Percentiles rank a stretch among this genome's conserved stretches.
These are phyloP conservation scores for Ips nitidus DNA, from an alignment of 1,140 invertebrate genomes.

Conservation along the genomic window DNA sequence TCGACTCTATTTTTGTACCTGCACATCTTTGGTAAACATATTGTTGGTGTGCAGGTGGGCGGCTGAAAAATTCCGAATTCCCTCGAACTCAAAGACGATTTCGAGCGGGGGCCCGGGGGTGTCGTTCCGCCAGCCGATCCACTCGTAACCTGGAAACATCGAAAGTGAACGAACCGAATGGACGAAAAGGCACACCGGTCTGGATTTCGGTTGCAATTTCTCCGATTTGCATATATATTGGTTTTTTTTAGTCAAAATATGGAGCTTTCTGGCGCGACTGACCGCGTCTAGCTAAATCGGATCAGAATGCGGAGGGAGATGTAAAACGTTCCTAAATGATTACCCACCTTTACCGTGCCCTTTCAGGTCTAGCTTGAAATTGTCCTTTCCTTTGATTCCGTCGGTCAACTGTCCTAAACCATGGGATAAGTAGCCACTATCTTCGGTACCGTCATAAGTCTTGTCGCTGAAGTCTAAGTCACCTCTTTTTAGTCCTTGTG, in stretches of 20 bases:
- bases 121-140: constrained; percentile 82
- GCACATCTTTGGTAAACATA: constrained; percentile 64
- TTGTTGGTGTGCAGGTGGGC: constrained; percentile 73
- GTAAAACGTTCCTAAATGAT: not conserved
- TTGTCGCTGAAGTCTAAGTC: constrained; percentile 76
- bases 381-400: constrained; percentile 75
- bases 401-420: constrained; percentile 93
- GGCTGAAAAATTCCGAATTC: constrained; percentile 71
- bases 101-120: constrained; percentile 63
- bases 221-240: constrained; percentile 16
- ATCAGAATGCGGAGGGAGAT: not conserved
- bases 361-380: constrained; percentile 73
- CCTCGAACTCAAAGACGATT: constrained; percentile 76
- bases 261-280: constrained; percentile 3
- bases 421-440: constrained; percentile 66
- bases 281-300: not conserved
- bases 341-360: constrained; percentile 68
- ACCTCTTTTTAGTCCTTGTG: constrained; percentile 74
- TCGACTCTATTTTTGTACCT: constrained; percentile 53
- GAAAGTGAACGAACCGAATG: not conserved
- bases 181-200: not conserved
- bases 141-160: constrained; percentile 68
- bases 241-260: constrained; percentile 2
- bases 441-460: constrained; percentile 76
- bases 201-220: constrained; percentile 3